Evolutionary conservation across 2,888 invertebrate species (phyloP).

Genomic region (Eurytoma adleriae): DNA sequence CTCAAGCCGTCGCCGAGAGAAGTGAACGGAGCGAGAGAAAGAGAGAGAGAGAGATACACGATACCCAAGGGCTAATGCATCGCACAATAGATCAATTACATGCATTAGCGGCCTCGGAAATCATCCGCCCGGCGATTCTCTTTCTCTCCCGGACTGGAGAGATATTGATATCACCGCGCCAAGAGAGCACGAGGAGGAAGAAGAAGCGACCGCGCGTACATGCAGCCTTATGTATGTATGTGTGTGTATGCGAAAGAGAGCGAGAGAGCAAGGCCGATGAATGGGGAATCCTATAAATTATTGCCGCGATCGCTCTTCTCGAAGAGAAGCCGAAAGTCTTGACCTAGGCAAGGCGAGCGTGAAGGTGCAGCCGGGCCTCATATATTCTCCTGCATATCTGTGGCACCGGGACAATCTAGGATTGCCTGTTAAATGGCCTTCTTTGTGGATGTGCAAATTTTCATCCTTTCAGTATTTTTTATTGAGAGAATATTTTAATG

Average conservation of each 20-base stretch:
- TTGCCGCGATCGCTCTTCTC: slow-evolving; percentile 61
- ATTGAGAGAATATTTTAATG: background rate
- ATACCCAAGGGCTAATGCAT: slow-evolving; percentile 67
- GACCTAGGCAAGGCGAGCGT: slow-evolving; percentile 60
- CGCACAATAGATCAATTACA: slow-evolving; percentile 75
- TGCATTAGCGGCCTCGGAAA: slow-evolving; percentile 69
- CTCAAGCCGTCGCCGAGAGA: slow-evolving; percentile 17
- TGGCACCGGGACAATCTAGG: slow-evolving; percentile 36
- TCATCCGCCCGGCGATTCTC: slow-evolving; percentile 55
- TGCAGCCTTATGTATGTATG: background rate
- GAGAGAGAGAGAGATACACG: slow-evolving; percentile 49
- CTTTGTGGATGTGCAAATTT: background rate
- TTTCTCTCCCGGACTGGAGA: slow-evolving; percentile 58
- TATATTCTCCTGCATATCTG: slow-evolving; percentile 23
- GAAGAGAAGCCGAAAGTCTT: slow-evolving; percentile 58
- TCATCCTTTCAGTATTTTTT: background rate
- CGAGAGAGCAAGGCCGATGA: slow-evolving; percentile 57
- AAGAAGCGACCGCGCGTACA: background rate
- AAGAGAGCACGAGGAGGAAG: slow-evolving; percentile 9
- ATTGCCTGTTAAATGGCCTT: background rate
- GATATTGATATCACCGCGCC: slow-evolving; percentile 58
- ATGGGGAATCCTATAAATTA: slow-evolving; percentile 64
- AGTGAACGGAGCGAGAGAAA: slow-evolving; percentile 46
- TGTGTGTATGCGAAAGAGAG: background rate
- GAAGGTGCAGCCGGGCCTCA: slow-evolving; percentile 44